A percentile compares a stretch with the other conserved stretches of the same genome.
phyloP scores from a whole-genome alignment of 2,888 invertebrate genomes.

The Limnephilus lunatus region DNA sequence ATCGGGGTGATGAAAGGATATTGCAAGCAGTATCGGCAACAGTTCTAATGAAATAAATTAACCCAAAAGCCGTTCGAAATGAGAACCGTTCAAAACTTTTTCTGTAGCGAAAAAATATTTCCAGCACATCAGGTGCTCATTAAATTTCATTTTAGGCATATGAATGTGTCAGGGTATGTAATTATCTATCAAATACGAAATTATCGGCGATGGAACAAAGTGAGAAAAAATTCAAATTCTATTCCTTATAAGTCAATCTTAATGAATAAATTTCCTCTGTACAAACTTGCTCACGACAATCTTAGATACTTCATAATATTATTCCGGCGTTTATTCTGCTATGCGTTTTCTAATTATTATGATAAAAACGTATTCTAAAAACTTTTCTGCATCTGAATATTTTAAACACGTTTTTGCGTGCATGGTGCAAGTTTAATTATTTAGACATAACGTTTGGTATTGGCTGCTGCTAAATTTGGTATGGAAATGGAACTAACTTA shows the following conservation, averaged over 20 bases:
- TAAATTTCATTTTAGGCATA: not conserved
- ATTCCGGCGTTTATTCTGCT: slow-evolving; percentile 16
- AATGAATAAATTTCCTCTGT: not conserved
- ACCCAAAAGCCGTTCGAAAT: not conserved
- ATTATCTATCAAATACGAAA: slow-evolving; percentile 14
- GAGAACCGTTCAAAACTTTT: not conserved
- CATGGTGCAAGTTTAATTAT: slow-evolving; percentile 24
- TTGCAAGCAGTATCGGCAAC: not conserved
- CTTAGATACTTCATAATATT: slow-evolving; percentile 22
- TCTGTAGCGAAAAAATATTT: not conserved
- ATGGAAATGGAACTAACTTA: not conserved
- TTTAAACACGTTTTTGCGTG: slow-evolving; percentile 40
- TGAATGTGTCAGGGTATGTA: slow-evolving; percentile 36
- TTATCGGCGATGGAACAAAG: slow-evolving; percentile 27
- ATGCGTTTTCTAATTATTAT: not conserved
- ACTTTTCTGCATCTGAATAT: not conserved
- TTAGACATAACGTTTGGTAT: not conserved
- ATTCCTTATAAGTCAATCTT: slow-evolving; percentile 6
- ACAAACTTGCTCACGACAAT: slow-evolving; percentile 39
- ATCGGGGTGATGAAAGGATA: not conserved
- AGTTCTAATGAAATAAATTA: not conserved
- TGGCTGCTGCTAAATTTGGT: slow-evolving; percentile 7
- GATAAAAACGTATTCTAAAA: not conserved
- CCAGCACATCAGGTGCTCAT: not conserved
- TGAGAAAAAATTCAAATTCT: not conserved